Conservation (phyloP, 2,888 invertebrate genomes). For the Drosophila koepferae region DNA sequence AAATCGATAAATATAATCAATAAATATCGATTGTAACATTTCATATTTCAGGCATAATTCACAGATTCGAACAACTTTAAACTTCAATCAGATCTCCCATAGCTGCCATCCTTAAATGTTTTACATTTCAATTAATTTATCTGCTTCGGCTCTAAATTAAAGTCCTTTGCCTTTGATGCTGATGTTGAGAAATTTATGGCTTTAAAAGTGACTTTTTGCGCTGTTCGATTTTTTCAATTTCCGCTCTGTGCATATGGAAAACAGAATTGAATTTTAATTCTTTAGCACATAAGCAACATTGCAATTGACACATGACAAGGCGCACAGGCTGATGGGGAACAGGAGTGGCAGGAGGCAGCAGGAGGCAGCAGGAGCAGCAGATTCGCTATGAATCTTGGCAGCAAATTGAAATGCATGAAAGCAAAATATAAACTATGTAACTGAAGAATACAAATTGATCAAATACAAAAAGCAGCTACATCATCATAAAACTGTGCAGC, state of each 20-base stretch:
- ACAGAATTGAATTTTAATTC: constrained; percentile 74
- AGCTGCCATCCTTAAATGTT: neutral
- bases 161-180: neutral
- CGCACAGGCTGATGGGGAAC: constrained; percentile 4
- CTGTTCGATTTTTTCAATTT: constrained; percentile 60
- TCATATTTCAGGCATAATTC: neutral
- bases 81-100: too few species aligned
- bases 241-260: constrained; percentile 67
- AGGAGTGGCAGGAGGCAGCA: neutral
- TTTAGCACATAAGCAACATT: constrained; percentile 43
- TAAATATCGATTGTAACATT: neutral
- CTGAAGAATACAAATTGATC: constrained; percentile 75
- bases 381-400: constrained; percentile 19
- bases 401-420: constrained; percentile 71
- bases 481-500: constrained; percentile 61
- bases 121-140: neutral
- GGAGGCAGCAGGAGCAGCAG: neutral
- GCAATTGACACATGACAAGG: constrained; percentile 77
- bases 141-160: neutral
- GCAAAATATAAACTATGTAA: constrained; percentile 70
- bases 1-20: neutral
- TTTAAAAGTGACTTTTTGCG: constrained; percentile 16
- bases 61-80: too few species aligned
- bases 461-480: constrained; percentile 62
- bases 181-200: neutral